These are phyloP conservation scores for Euthynnus affinis DNA, from an alignment of 2,797 vertebrate genomes.

Conservation along the genomic window DNA sequence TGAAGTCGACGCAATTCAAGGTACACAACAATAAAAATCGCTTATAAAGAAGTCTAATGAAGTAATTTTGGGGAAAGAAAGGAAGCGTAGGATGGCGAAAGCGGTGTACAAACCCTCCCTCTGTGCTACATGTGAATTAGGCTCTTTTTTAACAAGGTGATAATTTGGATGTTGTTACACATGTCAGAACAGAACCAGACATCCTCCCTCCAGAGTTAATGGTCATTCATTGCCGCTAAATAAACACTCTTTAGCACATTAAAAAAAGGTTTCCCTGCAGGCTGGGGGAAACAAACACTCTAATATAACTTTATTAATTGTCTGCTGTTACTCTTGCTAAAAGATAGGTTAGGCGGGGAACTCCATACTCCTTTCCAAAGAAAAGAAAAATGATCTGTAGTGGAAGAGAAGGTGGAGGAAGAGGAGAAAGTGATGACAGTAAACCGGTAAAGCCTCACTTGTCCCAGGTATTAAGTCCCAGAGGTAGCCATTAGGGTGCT, in stretches of 20 bases:
- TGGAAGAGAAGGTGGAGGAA: constrained; percentile 33
- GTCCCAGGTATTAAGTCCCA: constrained; percentile 78
- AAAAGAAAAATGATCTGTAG: neutral
- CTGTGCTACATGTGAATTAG: constrained; percentile 61
- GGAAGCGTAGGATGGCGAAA: constrained; percentile 21
- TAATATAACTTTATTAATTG: constrained; percentile 45
- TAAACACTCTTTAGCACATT: constrained; percentile 68
- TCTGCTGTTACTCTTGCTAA: constrained; percentile 13
- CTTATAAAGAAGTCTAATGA: constrained; percentile 19
- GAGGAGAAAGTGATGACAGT: constrained; percentile 66
- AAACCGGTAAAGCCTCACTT: constrained; percentile 68
- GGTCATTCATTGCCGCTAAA: constrained; percentile 73
- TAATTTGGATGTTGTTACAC: constrained; percentile 77
- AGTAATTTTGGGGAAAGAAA: constrained; percentile 16
- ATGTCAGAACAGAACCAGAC: constrained; percentile 72
- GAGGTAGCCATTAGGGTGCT: constrained; percentile 79
- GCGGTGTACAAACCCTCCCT: constrained; percentile 47
- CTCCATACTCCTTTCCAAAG: neutral
- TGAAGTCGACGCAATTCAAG: constrained; percentile 26
- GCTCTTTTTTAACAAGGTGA: constrained; percentile 76
- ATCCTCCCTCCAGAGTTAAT: constrained; percentile 61
- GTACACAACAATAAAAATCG: constrained; percentile 25
- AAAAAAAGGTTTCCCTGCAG: constrained; percentile 51
- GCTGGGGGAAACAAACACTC: constrained; percentile 22
- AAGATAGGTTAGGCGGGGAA: constrained; percentile 4